A percentile compares a stretch with the other conserved stretches of the same genome.
Evolutionary conservation across 2,888 invertebrate species (phyloP).

Genomic region (Kryphioiulus occultus): DNA sequence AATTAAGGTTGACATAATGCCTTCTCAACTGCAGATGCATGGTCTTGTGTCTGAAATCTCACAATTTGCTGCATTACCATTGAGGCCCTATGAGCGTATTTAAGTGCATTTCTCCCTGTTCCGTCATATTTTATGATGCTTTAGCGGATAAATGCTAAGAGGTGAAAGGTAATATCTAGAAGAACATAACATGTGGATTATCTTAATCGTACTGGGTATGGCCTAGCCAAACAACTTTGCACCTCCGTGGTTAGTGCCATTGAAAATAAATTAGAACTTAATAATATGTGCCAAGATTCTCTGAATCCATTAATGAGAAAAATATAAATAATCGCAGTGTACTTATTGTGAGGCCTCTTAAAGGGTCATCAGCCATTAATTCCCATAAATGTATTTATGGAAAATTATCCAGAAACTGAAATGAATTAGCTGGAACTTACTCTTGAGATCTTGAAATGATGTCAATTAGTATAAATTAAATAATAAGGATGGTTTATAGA

Average conservation of each 20-base stretch:
- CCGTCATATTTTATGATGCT: neutral
- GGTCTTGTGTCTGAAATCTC: neutral
- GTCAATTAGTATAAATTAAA: neutral
- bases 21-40: neutral
- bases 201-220: neutral
- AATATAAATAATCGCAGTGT: neutral
- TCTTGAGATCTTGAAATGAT: neutral
- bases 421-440: neutral
- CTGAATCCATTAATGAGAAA: constrained; percentile 17
- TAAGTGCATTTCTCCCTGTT: neutral
- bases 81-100: neutral
- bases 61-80: neutral
- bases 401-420: neutral
- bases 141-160: neutral
- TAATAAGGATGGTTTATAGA: neutral
- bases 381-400: neutral
- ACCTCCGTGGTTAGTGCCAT: neutral
- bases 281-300: neutral
- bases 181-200: constrained; percentile 20
- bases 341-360: neutral
- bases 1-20: neutral
- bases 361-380: constrained; percentile 2
- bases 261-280: neutral
- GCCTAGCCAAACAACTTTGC: neutral
- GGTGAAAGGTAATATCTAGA: neutral